Evolutionary conservation across 1,140 invertebrate genomes (phyloP).

Genomic region (Telenomus remus): DNA sequence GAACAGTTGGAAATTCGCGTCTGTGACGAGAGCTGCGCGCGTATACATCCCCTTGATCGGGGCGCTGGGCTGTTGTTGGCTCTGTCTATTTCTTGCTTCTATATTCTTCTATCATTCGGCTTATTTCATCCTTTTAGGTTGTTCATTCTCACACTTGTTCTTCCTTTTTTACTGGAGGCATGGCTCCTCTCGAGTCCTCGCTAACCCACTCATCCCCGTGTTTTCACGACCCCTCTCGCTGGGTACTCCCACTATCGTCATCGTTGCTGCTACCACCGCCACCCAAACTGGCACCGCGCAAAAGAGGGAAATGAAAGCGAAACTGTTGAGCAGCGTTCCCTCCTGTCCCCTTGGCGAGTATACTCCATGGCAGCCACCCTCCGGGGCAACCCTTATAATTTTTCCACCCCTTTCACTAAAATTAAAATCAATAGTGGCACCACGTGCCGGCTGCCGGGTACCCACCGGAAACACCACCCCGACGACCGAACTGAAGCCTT

Average conservation of each 20-base stretch:
- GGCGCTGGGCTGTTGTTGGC: slow-evolving; percentile 18
- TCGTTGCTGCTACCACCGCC: slow-evolving; percentile 53
- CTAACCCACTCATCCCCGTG: slow-evolving; percentile 61
- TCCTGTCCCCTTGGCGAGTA: slow-evolving; percentile 41
- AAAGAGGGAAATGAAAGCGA: slow-evolving; percentile 69
- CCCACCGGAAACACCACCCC: slow-evolving; percentile 70
- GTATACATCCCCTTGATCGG: slow-evolving; percentile 21
- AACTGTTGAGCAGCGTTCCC: slow-evolving; percentile 62
- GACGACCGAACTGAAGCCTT: slow-evolving; percentile 61
- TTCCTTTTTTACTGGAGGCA: slow-evolving; percentile 48
- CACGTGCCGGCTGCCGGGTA: slow-evolving; percentile 71
- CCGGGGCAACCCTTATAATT: slow-evolving; percentile 75
- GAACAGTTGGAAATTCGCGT: slow-evolving; percentile 38
- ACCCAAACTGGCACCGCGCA: slow-evolving; percentile 58
- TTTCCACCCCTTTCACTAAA: slow-evolving; percentile 77
- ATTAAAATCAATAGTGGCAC: slow-evolving; percentile 77
- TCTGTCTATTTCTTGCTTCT: slow-evolving; percentile 57
- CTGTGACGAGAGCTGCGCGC: too few relatives aligned
- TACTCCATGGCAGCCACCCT: slow-evolving; percentile 66
- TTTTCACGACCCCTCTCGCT: slow-evolving; percentile 57
- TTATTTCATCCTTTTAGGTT: slow-evolving; percentile 61
- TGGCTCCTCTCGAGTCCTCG: slow-evolving; percentile 43
- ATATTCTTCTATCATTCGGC: slow-evolving; percentile 65
- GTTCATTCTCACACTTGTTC: slow-evolving; percentile 51
- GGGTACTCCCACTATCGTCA: slow-evolving; percentile 58